Evolutionary conservation across 2,797 vertebrate genomes (phyloP).

Genomic region (Enteromius viviparus): DNA sequence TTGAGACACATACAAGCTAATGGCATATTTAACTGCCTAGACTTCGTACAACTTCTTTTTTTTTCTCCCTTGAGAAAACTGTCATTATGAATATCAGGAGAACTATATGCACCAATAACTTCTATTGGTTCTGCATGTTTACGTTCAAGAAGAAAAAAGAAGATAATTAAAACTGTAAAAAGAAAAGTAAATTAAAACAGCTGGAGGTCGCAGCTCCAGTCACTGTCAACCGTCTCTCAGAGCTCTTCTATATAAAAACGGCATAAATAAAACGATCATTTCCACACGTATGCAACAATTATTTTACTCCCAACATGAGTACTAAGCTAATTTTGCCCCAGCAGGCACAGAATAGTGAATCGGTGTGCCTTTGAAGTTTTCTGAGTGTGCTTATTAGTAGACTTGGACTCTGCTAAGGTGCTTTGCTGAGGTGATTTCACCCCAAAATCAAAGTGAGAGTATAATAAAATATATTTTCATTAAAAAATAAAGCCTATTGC

Average conservation of each 20-base stretch:
- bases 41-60: conserved; percentile 46
- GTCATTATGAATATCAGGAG: conserved; percentile 26
- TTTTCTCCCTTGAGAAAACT: conserved; percentile 33
- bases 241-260: not conserved
- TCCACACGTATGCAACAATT: conserved; percentile 17
- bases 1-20: not conserved
- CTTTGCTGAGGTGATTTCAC: not conserved
- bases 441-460: not conserved
- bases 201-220: conserved; percentile 38
- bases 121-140: conserved; percentile 47
- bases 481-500: not conserved
- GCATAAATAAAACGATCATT: conserved; percentile 32
- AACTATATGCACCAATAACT: conserved; percentile 28
- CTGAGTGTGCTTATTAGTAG: conserved; percentile 9
- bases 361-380: not conserved
- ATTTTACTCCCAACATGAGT: conserved; percentile 19
- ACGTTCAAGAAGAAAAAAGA: conserved; percentile 31
- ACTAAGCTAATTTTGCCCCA: conserved; percentile 23
- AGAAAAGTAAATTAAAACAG: conserved; percentile 47
- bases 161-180: conserved; percentile 47
- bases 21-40: not conserved
- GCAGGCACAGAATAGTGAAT: conserved; percentile 17
- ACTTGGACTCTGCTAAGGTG: not conserved
- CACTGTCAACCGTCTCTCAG: conserved; percentile 23
- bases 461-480: not conserved